These are phyloP conservation scores for Spatulosminthurus flaviceps DNA, from an alignment of 2,888 invertebrate species.

Conservation along the genomic window DNA sequence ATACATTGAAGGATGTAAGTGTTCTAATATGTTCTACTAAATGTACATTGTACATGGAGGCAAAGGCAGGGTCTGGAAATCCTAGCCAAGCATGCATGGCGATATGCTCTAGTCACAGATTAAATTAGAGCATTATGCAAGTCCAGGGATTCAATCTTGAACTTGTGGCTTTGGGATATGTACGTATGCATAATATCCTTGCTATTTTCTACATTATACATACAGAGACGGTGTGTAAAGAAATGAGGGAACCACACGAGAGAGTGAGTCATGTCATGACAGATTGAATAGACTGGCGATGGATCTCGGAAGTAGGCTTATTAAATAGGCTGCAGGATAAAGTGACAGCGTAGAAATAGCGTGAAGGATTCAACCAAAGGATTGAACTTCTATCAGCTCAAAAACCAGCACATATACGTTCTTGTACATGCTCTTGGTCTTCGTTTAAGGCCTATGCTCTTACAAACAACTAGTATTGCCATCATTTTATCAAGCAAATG, in stretches of 20 bases:
- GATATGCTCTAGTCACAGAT: background rate
- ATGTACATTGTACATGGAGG: background rate
- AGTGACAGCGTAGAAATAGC: background rate
- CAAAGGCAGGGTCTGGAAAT: too few species aligned
- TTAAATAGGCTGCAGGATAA: slow-evolving; percentile 30
- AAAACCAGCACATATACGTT: too few species aligned
- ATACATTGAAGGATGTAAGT: background rate
- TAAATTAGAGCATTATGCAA: slow-evolving; percentile 18
- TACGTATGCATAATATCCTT: background rate
- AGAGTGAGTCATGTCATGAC: slow-evolving; percentile 34
- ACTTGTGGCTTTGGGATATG: background rate
- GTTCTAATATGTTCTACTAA: too few species aligned
- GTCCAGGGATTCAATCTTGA: background rate
- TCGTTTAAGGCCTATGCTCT: too few species aligned
- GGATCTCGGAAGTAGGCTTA: slow-evolving; percentile 44
- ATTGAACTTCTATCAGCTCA: too few species aligned
- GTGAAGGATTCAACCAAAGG: slow-evolving; percentile 21
- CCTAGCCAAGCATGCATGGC: background rate
- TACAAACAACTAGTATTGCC: too few species aligned
- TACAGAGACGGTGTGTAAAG: too few species aligned
- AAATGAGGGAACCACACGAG: background rate
- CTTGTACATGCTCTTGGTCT: too few species aligned
- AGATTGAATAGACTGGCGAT: slow-evolving; percentile 33
- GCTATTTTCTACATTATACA: too few species aligned
- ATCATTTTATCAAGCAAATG: background rate